Base-by-base conservation (phyloP, 1,140 invertebrate genomes). In the Sarcophaga bullata region DNA sequence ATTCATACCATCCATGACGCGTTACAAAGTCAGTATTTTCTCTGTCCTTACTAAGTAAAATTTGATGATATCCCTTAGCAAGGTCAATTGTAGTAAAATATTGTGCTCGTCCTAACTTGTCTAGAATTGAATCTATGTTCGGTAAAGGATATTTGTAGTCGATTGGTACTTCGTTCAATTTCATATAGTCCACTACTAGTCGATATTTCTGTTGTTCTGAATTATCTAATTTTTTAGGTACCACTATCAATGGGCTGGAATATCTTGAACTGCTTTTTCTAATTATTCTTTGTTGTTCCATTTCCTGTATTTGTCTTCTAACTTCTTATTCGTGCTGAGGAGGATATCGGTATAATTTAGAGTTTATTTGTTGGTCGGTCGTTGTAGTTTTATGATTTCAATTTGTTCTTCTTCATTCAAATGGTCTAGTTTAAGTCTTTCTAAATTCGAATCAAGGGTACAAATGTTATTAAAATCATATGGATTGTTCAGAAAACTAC, bases 131-230 rank as follows among this genome's bases (percentile, higher is more conserved):
- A 19, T 88, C 86, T 6, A 92, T 91, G 8, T 90, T 86, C 6
- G 92, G 92, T 8, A 93, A 81, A 8, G 92, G 92, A 85, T 90
- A 92, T 73, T 84, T 85, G 84, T 93, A 92, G n/a, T 48, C 49
- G 8, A 82, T n/a, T 17, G 58, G 46, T 19, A 3, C 3, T 54
- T 50, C 76, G 13, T 54, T 54, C 50, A 80, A 11, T 17, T 50
- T 80, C 50, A n/a, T 8, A 46, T 46, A 58, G n/a, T 58, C 52
- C 52, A 5, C 10, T 13, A 54, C 9, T 54, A 10, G n/a, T n/a
- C n/a, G n/a, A n/a, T n/a, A n/a, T n/a, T n/a, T n/a, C n/a, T n/a
- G n/a, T n/a, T n/a, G n/a, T n/a, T n/a, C n/a, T n/a, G n/a, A n/a
- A n/a, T n/a, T n/a, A n/a, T n/a, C n/a, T n/a, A n/a, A 37, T 37